These are phyloP conservation scores for Drosophila limbata DNA, from an alignment of 2,888 invertebrate genomes.

Conservation along the genomic window DNA sequence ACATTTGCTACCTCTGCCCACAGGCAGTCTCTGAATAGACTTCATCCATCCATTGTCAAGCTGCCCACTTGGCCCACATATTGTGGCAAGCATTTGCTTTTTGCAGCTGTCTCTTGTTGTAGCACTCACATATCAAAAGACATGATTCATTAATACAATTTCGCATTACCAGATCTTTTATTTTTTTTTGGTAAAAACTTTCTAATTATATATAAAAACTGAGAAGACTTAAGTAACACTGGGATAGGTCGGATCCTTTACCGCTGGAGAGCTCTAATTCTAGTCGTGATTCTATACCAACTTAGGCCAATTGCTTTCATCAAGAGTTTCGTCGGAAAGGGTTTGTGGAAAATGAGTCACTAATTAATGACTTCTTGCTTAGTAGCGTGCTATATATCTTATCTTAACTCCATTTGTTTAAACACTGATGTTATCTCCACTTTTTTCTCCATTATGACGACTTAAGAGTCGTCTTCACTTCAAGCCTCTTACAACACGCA, in stretches of 20 bases:
- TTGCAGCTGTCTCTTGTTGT: constrained; percentile 1
- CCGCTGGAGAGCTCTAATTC: too few relatives aligned
- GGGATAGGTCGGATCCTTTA: neutral
- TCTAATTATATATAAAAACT: constrained; percentile 23
- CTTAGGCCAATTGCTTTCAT: neutral
- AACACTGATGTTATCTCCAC: neutral
- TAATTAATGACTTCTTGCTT: neutral
- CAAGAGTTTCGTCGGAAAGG: neutral
- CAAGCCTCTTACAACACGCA: constrained; percentile 33
- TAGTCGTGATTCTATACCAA: neutral
- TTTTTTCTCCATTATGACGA: neutral
- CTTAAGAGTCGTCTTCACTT: neutral
- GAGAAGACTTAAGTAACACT: neutral
- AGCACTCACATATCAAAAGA: constrained; percentile 22
- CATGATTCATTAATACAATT: constrained; percentile 35
- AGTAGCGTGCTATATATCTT: neutral
- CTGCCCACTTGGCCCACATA: constrained; percentile 54
- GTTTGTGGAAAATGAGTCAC: neutral
- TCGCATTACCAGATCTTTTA: constrained; percentile 17
- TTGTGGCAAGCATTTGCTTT: constrained; percentile 22
- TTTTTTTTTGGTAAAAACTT: constrained; percentile 18
- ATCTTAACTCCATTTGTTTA: neutral
- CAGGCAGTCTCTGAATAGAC: neutral
- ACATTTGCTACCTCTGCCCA: constrained; percentile 12
- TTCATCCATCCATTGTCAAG: constrained; percentile 23